Evolutionary conservation across 2,888 invertebrate genomes (phyloP).

Genomic region (Steinernema scapterisci): DNA sequence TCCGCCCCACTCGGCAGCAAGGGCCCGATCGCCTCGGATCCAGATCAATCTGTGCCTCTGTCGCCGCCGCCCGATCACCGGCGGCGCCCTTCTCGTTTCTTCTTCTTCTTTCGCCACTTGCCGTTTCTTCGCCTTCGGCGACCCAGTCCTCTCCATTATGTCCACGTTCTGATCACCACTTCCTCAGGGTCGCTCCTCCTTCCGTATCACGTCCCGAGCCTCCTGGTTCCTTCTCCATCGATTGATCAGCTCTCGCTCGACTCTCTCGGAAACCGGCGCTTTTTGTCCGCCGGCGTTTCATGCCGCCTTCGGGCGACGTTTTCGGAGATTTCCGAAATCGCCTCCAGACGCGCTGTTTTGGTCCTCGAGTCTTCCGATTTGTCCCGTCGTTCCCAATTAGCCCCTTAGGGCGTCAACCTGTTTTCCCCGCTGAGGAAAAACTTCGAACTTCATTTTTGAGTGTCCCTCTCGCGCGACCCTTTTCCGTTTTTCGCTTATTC

Average conservation of each 20-base stretch:
- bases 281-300: neutral
- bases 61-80: neutral
- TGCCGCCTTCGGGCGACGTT: neutral
- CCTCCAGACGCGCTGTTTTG: slow-evolving; percentile 22
- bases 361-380: neutral
- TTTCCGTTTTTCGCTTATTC: neutral
- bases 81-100: neutral
- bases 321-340: neutral
- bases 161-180: slow-evolving; percentile 23
- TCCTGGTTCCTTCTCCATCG: neutral
- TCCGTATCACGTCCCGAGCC: neutral
- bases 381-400: slow-evolving; percentile 17
- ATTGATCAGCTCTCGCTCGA: slow-evolving; percentile 9
- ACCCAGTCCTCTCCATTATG: neutral
- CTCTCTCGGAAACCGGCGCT: neutral
- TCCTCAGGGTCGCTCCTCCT: slow-evolving; percentile 13
- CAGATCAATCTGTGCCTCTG: slow-evolving; percentile 1
- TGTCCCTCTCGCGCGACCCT: neutral
- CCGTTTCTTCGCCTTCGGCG: neutral
- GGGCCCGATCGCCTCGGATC: slow-evolving; percentile 7
- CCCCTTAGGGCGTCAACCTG: neutral
- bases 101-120: neutral
- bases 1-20: neutral
- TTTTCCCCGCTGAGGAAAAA: neutral
- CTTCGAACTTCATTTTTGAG: neutral